Evolutionary conservation across 2,888 invertebrate species (phyloP).

Genomic region (Brenthis ino): DNA sequence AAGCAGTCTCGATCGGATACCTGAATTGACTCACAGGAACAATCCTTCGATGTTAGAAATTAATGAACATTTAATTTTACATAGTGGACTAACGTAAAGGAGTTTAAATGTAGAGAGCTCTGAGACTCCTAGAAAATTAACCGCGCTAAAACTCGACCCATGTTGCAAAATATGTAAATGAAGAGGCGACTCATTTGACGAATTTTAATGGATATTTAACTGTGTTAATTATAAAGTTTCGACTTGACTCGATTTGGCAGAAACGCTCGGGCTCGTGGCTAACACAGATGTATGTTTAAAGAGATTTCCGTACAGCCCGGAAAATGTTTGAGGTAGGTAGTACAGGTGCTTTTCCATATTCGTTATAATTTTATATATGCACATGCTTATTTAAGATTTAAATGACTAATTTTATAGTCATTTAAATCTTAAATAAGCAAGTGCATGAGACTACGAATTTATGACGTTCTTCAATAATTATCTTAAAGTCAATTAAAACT

Average conservation of each 20-base stretch:
- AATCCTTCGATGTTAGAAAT: conserved; percentile 67
- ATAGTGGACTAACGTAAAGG: conserved; percentile 57
- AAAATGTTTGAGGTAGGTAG: conserved; percentile 19
- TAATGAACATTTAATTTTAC: conserved; percentile 80
- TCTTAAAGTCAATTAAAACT: too few relatives aligned
- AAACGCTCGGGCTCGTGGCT: conserved; percentile 40
- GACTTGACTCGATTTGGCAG: conserved; percentile 55
- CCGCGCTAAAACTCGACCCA: conserved; percentile 58
- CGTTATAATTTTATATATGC: too few relatives aligned
- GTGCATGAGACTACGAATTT: too few relatives aligned
- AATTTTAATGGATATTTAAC: conserved; percentile 79
- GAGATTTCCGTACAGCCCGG: conserved; percentile 44
- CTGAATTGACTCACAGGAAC: conserved; percentile 55
- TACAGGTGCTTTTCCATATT: conserved; percentile 6
- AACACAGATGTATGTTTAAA: conserved; percentile 54
- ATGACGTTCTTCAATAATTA: too few relatives aligned
- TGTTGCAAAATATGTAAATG: conserved; percentile 76
- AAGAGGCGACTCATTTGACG: conserved; percentile 73
- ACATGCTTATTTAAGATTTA: too few relatives aligned
- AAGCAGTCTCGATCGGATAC: conserved; percentile 69
- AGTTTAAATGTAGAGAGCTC: conserved; percentile 57
- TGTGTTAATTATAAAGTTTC: conserved; percentile 73
- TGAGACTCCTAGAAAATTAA: conserved; percentile 73
- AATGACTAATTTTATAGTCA: too few relatives aligned
- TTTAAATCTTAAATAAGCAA: too few relatives aligned